Conservation (phyloP, 2,797 vertebrate species). For the Siniperca scherzeri region DNA sequence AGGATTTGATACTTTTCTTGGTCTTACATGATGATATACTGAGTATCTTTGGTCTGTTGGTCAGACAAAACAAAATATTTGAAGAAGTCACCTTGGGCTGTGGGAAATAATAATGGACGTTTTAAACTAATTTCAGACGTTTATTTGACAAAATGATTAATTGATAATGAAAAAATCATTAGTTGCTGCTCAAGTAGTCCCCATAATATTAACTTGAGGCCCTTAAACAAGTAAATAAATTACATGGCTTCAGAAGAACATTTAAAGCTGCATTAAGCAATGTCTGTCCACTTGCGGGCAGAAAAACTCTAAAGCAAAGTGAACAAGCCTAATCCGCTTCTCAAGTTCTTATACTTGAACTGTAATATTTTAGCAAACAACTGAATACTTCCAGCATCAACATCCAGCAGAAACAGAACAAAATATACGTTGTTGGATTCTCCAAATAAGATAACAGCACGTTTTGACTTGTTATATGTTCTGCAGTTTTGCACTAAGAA, state of each 20-base stretch:
- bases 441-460: background rate
- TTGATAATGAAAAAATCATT: background rate
- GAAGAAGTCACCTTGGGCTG: background rate
- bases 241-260: background rate
- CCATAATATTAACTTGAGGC: background rate
- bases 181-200: background rate
- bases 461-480: background rate
- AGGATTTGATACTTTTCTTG: background rate
- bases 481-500: background rate
- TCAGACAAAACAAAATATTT: background rate
- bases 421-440: too few species aligned
- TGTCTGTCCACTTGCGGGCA: background rate
- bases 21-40: background rate
- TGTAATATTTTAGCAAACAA: background rate
- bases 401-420: too few species aligned
- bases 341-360: background rate
- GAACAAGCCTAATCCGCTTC: background rate
- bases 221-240: background rate
- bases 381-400: background rate
- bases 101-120: background rate
- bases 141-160: background rate
- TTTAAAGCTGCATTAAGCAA: background rate
- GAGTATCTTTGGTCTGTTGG: background rate
- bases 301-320: background rate
- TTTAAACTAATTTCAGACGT: background rate